phyloP scores from a whole-genome alignment of 2,797 vertebrate species.

The Linurgus olivaceus region DNA sequence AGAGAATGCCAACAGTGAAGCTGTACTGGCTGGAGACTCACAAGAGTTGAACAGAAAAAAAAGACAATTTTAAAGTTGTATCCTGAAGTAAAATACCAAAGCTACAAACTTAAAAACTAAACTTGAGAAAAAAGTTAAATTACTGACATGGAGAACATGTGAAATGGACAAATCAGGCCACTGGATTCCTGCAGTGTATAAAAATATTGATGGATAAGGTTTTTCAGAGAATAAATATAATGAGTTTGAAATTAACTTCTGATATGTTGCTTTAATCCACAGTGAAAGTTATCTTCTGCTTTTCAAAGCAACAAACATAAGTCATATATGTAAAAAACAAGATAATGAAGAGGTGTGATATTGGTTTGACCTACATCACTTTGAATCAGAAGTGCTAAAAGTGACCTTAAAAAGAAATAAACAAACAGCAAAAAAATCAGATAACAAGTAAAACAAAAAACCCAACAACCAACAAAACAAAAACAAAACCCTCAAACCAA shows the following conservation, averaged over 20 bases:
- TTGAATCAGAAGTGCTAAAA: neutral
- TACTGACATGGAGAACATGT: neutral
- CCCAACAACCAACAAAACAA: neutral
- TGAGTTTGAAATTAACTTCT: neutral
- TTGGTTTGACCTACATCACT: neutral
- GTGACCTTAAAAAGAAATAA: neutral
- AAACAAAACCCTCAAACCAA: fast-evolving
- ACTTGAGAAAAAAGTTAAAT: neutral
- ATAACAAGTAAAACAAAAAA: neutral
- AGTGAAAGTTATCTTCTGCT: neutral
- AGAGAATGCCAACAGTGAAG: neutral
- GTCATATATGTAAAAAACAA: neutral
- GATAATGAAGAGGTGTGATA: neutral
- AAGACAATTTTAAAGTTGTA: neutral
- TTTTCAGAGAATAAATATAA: neutral
- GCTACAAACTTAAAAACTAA: neutral
- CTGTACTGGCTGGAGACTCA: neutral
- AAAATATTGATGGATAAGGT: neutral
- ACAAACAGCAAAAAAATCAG: neutral
- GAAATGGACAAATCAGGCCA: neutral
- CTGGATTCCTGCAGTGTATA: neutral
- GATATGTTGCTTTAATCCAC: neutral
- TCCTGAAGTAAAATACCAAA: neutral
- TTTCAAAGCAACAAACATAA: neutral
- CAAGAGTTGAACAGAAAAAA: neutral